Conservation (phyloP, 2,888 invertebrate genomes). For the Nephrotoma guestfalica region DNA sequence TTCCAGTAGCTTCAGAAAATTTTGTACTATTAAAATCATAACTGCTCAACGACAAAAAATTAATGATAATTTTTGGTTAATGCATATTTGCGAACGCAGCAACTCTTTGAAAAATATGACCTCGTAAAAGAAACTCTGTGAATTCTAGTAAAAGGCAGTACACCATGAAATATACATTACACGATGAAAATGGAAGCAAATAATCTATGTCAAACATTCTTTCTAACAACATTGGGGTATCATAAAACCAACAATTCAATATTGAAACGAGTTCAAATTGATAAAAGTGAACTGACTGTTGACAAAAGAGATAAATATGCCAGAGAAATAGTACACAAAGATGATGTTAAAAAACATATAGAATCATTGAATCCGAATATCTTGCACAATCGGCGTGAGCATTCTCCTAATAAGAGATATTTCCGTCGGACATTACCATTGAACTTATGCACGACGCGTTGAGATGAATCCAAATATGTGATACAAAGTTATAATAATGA, state of each 20-base stretch:
- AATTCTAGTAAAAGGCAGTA: neutral
- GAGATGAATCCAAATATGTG: neutral
- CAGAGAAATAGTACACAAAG: neutral
- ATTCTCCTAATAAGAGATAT: neutral
- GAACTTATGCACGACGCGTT: neutral
- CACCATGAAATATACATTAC: too few species aligned
- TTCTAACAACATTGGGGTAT: neutral
- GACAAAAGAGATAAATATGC: neutral
- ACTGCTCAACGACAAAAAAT: neutral
- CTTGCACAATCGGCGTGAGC: neutral
- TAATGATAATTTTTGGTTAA: neutral
- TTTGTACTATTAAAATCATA: too few species aligned
- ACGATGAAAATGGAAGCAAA: neutral
- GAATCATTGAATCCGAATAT: neutral
- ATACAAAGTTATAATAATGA: too few species aligned
- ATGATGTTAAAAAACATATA: neutral
- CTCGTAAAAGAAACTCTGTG: neutral
- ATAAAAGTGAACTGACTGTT: neutral
- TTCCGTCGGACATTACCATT: neutral
- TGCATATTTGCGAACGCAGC: neutral
- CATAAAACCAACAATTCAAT: neutral
- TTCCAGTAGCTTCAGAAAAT: too few species aligned
- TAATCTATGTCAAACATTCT: neutral
- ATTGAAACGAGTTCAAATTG: neutral
- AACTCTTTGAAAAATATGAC: neutral